A percentile compares a stretch with the other conserved stretches of the same genome.
These are phyloP conservation scores for Mergus octosetaceus DNA, from an alignment of 2,797 vertebrate species.

Conservation along the genomic window DNA sequence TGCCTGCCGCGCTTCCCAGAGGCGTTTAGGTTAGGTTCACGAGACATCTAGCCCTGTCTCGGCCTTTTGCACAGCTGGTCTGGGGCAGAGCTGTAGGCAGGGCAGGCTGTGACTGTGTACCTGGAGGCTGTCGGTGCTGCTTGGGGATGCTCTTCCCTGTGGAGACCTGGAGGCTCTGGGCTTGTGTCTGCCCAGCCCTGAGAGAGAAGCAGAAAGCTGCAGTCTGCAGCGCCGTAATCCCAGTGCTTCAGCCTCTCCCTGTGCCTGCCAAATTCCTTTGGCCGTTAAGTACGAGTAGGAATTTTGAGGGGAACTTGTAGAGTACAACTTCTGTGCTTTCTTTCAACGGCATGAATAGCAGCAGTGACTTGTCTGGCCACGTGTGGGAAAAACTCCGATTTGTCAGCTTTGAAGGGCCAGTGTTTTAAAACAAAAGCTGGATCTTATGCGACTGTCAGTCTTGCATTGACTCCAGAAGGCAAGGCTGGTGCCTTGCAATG, in stretches of 20 bases:
- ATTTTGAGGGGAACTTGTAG: slow-evolving; percentile 16
- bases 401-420: not conserved
- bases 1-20: not conserved
- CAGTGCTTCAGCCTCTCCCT: slow-evolving; percentile 12
- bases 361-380: slow-evolving; percentile 25
- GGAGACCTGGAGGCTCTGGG: not conserved
- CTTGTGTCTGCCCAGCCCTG: not conserved
- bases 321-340: slow-evolving; percentile 31
- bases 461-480: not conserved
- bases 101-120: not conserved
- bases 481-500: not conserved
- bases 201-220: not conserved
- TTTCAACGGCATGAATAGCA: slow-evolving; percentile 39
- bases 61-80: not conserved
- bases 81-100: fast-evolving
- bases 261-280: slow-evolving; percentile 32
- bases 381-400: not conserved
- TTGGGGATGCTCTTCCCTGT: not conserved
- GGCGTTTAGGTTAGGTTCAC: not conserved
- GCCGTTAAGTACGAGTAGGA: slow-evolving; percentile 40
- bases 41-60: fast-evolving
- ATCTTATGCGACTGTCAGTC: not conserved
- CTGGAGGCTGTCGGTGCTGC: not conserved
- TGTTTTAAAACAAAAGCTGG: slow-evolving; percentile 3
- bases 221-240: slow-evolving; percentile 30